Conservation (phyloP, 2,888 invertebrate genomes). For the Apodemia mormo region DNA sequence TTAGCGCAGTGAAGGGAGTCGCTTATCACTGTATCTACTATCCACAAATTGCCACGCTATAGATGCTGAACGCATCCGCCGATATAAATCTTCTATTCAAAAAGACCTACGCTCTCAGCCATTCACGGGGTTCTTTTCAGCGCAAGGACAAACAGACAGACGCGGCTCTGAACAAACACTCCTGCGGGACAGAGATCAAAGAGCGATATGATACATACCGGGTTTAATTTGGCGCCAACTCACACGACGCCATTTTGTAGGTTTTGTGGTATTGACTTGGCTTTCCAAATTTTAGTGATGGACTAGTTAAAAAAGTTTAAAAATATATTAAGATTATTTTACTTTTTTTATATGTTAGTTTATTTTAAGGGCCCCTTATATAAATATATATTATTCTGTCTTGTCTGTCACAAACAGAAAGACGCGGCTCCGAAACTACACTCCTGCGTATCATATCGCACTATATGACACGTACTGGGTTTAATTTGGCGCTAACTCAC, state of each 20-base stretch:
- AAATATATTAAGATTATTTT: not conserved
- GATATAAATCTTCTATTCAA: slow-evolving; percentile 73
- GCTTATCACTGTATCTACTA: slow-evolving; percentile 69
- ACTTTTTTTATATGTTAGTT: too few species aligned
- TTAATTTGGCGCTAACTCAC: too few species aligned
- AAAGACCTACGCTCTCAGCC: slow-evolving; percentile 47
- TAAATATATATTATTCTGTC: too few species aligned
- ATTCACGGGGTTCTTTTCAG: slow-evolving; percentile 68
- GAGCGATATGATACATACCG: slow-evolving; percentile 73
- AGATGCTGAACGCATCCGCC: slow-evolving; percentile 56
- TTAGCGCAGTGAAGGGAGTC: slow-evolving; percentile 26
- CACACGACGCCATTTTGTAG: slow-evolving; percentile 70
- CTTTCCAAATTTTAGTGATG: slow-evolving; percentile 26
- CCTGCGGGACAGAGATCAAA: slow-evolving; percentile 70
- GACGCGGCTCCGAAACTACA: too few species aligned
- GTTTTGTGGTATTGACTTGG: slow-evolving; percentile 47
- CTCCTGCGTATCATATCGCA: too few species aligned
- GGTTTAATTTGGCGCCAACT: slow-evolving; percentile 77
- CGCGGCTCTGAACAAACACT: slow-evolving; percentile 62
- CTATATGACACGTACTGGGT: too few species aligned
- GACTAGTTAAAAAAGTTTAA: not conserved
- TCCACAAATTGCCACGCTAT: slow-evolving; percentile 77
- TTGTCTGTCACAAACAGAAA: too few species aligned
- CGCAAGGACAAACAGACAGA: slow-evolving; percentile 66
- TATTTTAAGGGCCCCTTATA: too few species aligned